Conservation (phyloP, 1,140 invertebrate genomes). For the Tetramorium alpestre region DNA sequence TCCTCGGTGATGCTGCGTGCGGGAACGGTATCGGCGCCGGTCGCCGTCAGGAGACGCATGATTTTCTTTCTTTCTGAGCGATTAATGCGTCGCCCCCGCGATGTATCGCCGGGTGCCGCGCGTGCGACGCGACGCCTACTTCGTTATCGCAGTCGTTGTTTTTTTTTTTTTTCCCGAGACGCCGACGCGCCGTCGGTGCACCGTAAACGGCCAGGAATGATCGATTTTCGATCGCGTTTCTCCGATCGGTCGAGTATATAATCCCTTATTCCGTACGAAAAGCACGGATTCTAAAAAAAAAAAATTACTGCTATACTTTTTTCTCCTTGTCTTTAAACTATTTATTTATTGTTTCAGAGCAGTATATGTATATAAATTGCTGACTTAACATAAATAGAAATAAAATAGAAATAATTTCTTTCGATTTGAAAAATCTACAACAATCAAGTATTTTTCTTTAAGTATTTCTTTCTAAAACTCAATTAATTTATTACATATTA, state of each 20-base stretch:
- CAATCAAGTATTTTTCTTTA: not conserved
- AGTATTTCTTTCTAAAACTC: not conserved
- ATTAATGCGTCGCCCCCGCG: slow-evolving; percentile 14
- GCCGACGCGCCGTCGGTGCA: not conserved
- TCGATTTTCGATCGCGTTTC: slow-evolving; percentile 6
- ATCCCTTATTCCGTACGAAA: not conserved
- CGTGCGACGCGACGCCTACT: slow-evolving; percentile 3
- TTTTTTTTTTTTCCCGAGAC: not conserved
- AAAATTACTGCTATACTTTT: not conserved
- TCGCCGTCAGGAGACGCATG: slow-evolving; percentile 68
- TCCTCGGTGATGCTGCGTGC: slow-evolving; percentile 68
- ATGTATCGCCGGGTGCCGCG: not conserved
- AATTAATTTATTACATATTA: not conserved
- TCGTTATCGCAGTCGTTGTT: not conserved
- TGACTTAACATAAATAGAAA: not conserved
- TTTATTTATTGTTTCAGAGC: not conserved
- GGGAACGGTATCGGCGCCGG: slow-evolving; percentile 55
- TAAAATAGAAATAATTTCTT: not conserved
- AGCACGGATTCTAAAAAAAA: not conserved
- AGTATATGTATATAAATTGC: not conserved
- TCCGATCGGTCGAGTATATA: not conserved
- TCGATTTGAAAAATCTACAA: not conserved
- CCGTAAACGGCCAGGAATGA: not conserved
- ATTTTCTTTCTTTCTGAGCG: slow-evolving; percentile 38
- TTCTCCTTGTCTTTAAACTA: not conserved